These are phyloP conservation scores for Gymnarchus niloticus DNA, from an alignment of 2,113 vertebrate genomes.

Conservation along the genomic window DNA sequence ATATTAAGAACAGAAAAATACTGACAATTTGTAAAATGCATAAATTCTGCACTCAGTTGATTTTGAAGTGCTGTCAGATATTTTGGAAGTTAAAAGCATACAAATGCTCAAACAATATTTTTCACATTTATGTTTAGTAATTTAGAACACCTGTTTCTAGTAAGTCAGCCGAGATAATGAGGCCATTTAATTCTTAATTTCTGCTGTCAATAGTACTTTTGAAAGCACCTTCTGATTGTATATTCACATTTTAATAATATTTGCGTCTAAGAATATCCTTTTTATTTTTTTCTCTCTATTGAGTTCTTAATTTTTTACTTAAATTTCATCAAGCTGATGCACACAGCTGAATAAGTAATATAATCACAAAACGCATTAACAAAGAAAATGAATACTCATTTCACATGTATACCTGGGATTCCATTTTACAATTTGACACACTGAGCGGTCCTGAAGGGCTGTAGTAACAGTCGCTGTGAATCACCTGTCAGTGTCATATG, in stretches of 20 bases:
- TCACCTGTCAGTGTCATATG: background rate
- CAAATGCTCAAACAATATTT: background rate
- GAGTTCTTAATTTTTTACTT: background rate
- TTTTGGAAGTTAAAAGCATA: background rate
- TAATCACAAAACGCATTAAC: background rate
- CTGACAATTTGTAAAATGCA: background rate
- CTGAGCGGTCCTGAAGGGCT: background rate
- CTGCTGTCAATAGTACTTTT: background rate
- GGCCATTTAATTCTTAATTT: background rate
- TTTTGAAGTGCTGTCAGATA: background rate
- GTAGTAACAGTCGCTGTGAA: background rate
- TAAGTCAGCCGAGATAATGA: background rate
- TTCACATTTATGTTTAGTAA: background rate
- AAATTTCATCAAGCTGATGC: background rate
- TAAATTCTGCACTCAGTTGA: background rate
- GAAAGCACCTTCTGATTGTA: background rate
- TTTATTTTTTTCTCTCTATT: background rate
- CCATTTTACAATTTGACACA: background rate
- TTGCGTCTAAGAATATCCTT: background rate
- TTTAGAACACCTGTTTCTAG: background rate
- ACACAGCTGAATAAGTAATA: background rate
- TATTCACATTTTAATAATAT: background rate
- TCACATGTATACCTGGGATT: background rate
- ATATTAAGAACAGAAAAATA: background rate
- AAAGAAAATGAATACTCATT: too few species aligned